Percentiles rank a stretch among this genome's conserved stretches.
These are phyloP conservation scores for Rotaria macrura DNA, from an alignment of 2,888 invertebrate genomes.

Conservation along the genomic window DNA sequence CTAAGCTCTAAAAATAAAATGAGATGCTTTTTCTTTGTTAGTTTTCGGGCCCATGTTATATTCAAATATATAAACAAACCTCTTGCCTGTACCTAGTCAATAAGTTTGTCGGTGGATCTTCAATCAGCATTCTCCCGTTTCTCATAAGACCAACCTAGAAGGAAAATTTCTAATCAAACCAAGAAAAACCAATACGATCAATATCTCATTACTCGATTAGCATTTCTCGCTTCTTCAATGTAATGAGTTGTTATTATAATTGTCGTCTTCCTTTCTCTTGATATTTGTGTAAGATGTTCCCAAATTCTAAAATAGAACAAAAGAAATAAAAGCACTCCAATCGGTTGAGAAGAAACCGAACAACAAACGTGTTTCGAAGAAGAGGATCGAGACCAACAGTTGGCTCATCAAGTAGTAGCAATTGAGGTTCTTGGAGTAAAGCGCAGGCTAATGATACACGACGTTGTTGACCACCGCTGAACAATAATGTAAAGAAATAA, in stretches of 20 bases:
- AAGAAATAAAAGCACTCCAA: not conserved
- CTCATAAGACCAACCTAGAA: constrained; percentile 76
- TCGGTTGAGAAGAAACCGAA: no score
- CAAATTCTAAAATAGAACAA: constrained; percentile 62
- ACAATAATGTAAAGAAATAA: not conserved
- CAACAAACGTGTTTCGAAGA: constrained; percentile 52
- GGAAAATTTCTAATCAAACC: constrained; percentile 22
- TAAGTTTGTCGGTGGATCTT: constrained; percentile 69
- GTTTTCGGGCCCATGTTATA: no score
- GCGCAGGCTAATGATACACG: constrained; percentile 82
- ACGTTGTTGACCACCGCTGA: constrained; percentile 78
- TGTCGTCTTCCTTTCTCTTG: constrained; percentile 76
- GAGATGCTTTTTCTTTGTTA: not conserved
- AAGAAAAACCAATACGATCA: not conserved
- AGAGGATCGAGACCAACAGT: constrained; percentile 84
- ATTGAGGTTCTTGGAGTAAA: constrained; percentile 78
- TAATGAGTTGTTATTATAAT: constrained; percentile 91
- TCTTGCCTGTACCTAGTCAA: constrained; percentile 49
- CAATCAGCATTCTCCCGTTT: constrained; percentile 75
- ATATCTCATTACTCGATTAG: constrained; percentile 33
- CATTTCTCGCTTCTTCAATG: constrained; percentile 70
- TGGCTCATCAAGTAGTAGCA: constrained; percentile 79
- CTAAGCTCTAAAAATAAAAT: constrained; percentile 55
- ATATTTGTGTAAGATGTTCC: constrained; percentile 80
- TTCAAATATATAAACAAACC: constrained; percentile 35